Evolutionary conservation across 1,140 invertebrate species (phyloP).

Genomic region (Meloidogyne chitwoodi): DNA sequence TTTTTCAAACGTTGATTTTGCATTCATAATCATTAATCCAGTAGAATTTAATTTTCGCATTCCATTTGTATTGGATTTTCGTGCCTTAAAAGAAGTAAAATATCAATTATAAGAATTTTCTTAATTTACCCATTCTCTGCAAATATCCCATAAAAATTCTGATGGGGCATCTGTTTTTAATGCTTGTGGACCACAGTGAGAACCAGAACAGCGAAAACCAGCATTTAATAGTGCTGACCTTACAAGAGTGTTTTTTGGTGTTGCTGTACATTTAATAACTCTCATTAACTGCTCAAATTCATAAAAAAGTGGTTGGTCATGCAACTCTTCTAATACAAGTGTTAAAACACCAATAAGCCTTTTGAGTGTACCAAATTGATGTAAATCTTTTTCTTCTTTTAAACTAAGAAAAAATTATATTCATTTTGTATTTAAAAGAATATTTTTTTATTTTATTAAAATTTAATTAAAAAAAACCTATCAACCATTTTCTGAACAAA

Average conservation of each 20-base stretch:
- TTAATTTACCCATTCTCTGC: conserved; percentile 6
- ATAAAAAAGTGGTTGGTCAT: conserved; percentile 81
- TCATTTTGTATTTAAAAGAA: neutral
- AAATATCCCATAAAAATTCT: conserved; percentile 74
- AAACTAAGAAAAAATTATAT: conserved; percentile 26
- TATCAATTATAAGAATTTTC: neutral
- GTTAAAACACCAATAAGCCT: conserved; percentile 69
- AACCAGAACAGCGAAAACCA: conserved; percentile 84
- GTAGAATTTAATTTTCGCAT: neutral
- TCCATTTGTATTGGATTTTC: neutral
- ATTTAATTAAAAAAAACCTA: conserved; percentile 15
- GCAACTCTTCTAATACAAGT: conserved; percentile 70
- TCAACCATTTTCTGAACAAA: conserved; percentile 70
- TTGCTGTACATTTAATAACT: conserved; percentile 34
- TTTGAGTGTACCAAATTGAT: conserved; percentile 66
- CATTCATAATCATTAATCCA: neutral
- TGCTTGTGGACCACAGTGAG: conserved; percentile 80
- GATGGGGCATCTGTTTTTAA: conserved; percentile 89
- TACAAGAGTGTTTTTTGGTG: conserved; percentile 40
- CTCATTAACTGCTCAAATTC: conserved; percentile 60
- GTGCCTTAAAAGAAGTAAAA: neutral
- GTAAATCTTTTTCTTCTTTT: conserved; percentile 61
- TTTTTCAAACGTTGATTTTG: neutral
- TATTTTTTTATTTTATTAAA: neutral
- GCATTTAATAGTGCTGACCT: conserved; percentile 87